These are phyloP conservation scores for Reticulitermes lucifugus DNA, from an alignment of 2,888 invertebrate species.

Conservation along the genomic window DNA sequence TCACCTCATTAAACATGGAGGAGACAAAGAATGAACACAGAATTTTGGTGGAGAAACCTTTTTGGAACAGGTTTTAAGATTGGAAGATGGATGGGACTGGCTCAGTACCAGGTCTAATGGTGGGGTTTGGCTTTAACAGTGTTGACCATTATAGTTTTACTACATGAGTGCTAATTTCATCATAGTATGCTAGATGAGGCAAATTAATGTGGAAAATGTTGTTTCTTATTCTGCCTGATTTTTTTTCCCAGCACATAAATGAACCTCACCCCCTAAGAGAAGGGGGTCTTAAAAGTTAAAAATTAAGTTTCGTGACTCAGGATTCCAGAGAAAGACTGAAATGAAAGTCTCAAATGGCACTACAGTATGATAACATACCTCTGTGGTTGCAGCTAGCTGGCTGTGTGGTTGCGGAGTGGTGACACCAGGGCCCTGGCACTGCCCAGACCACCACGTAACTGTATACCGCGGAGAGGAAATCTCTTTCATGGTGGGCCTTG, in stretches of 20 bases:
- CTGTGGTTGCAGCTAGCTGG: constrained; percentile 68
- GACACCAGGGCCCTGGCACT: constrained; percentile 62
- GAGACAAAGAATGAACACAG: background rate
- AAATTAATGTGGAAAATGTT: too few species aligned
- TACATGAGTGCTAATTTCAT: too few species aligned
- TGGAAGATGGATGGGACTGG: too few species aligned
- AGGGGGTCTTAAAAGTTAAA: background rate
- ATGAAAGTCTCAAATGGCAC: background rate
- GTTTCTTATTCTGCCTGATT: too few species aligned
- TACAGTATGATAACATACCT: constrained; percentile 61
- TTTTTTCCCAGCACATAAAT: too few species aligned
- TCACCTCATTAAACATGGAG: too few species aligned
- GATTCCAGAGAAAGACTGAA: background rate
- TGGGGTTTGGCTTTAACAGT: too few species aligned
- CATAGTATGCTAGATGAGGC: too few species aligned
- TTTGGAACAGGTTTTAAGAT: too few species aligned
- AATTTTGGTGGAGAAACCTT: background rate
- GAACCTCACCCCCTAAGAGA: too few species aligned
- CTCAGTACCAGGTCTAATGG: too few species aligned
- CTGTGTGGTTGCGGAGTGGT: constrained; percentile 58
- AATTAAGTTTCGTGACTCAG: background rate
- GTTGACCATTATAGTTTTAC: too few species aligned
- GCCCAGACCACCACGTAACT: constrained; percentile 61
- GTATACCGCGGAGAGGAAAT: constrained; percentile 57
- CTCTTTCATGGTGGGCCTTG: constrained; percentile 54